Evolutionary conservation across 2,888 invertebrate genomes (phyloP).

Genomic region (Eueremaeus valkanovi): DNA sequence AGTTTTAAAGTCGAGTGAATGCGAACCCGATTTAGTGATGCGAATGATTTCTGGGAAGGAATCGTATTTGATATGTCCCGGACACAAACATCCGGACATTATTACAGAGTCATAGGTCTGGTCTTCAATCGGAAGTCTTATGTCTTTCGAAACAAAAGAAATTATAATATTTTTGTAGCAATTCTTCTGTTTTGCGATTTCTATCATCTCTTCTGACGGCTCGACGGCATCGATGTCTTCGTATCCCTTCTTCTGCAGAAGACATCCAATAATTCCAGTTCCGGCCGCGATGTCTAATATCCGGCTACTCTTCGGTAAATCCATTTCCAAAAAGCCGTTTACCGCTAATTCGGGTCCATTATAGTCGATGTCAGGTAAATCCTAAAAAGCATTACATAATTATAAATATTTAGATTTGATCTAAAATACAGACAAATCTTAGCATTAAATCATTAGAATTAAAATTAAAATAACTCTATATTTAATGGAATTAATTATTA

Average conservation of each 20-base stretch:
- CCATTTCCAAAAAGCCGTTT: conserved; percentile 23
- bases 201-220: conserved; percentile 35
- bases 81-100: conserved; percentile 39
- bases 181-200: conserved; percentile 30
- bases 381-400: too few relatives aligned
- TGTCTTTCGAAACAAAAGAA: conserved; percentile 12
- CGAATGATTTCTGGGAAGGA: background rate
- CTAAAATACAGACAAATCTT: too few relatives aligned
- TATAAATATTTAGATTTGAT: too few relatives aligned
- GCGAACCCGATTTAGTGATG: background rate
- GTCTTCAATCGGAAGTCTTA: conserved; percentile 34
- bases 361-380: too few relatives aligned
- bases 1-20: background rate
- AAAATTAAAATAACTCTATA: too few relatives aligned
- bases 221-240: conserved; percentile 39
- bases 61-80: conserved; percentile 35
- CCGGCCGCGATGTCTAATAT: conserved; percentile 40
- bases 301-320: background rate
- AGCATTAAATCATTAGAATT: too few relatives aligned
- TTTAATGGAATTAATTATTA: too few relatives aligned
- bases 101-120: conserved; percentile 31
- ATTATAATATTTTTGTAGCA: conserved; percentile 17
- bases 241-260: conserved; percentile 24
- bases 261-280: conserved; percentile 37
- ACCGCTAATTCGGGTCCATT: conserved; percentile 18